These are phyloP conservation scores for Edolisoma coerulescens DNA, from an alignment of 2,113 vertebrate genomes.

Conservation along the genomic window DNA sequence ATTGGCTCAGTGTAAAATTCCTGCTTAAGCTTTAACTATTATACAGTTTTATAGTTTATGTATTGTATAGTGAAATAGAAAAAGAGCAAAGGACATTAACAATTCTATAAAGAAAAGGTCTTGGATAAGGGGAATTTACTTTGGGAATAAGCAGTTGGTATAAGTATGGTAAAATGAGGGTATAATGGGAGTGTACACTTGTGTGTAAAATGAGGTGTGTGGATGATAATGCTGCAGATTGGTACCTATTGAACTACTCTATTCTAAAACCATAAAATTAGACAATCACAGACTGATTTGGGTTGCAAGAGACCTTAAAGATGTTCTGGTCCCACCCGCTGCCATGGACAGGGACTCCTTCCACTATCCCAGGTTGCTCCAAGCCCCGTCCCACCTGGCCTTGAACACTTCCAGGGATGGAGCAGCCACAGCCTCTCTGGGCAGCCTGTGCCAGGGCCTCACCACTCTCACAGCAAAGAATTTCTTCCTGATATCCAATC, in stretches of 20 bases:
- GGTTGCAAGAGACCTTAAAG: neutral
- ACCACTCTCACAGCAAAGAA: neutral
- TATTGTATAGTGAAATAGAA: neutral
- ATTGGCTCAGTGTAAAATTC: neutral
- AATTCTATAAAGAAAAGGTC: neutral
- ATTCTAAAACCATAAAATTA: neutral
- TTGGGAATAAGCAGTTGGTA: neutral
- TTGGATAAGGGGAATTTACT: neutral
- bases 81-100: neutral
- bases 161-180: neutral
- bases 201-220: neutral
- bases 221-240: neutral
- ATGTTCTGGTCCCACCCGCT: neutral
- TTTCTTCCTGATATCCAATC: neutral
- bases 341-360: neutral
- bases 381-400: accelerated
- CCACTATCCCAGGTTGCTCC: neutral
- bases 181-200: neutral
- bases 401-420: neutral
- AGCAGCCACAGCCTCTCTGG: neutral
- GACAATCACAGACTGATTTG: neutral
- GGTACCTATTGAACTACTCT: neutral
- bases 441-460: neutral
- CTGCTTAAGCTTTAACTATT: neutral
- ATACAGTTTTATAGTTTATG: neutral